Percentiles rank a stretch among this genome's conserved stretches.
Evolutionary conservation across 2,113 vertebrate genomes (phyloP).

Genomic region (Actinemys pallida): DNA sequence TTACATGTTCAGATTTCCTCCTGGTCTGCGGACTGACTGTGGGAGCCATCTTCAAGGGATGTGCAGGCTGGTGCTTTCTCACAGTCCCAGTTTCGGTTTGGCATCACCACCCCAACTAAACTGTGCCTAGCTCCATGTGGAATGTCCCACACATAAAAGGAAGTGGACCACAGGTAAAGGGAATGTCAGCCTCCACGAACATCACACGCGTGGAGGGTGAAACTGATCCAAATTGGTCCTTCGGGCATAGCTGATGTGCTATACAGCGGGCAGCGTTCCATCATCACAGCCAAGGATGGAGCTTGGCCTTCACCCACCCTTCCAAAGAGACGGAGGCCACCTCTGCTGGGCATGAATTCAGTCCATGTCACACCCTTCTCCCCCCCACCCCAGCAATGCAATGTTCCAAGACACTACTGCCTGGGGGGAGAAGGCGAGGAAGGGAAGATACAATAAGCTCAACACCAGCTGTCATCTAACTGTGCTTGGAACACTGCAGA

Average conservation of each 20-base stretch:
- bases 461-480: neutral
- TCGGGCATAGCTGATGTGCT: neutral
- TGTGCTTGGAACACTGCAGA: neutral
- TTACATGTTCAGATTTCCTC: neutral
- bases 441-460: neutral
- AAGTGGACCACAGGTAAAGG: neutral
- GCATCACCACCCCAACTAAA: no score
- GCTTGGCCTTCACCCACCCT: no score
- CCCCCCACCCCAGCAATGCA: neutral
- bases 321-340: neutral
- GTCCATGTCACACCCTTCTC: neutral
- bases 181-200: neutral
- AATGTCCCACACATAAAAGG: no score
- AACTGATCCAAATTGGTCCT: neutral
- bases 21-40: neutral
- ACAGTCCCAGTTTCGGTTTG: no score
- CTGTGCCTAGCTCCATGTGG: neutral
- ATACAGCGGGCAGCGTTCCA: neutral
- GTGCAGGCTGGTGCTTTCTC: neutral
- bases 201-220: neutral
- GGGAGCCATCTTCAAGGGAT: neutral
- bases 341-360: neutral
- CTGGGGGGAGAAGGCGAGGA: neutral
- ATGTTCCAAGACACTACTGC: neutral
- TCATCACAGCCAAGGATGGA: neutral